These are phyloP conservation scores for Eueides isabella DNA, from an alignment of 1,140 invertebrate genomes.

Conservation along the genomic window DNA sequence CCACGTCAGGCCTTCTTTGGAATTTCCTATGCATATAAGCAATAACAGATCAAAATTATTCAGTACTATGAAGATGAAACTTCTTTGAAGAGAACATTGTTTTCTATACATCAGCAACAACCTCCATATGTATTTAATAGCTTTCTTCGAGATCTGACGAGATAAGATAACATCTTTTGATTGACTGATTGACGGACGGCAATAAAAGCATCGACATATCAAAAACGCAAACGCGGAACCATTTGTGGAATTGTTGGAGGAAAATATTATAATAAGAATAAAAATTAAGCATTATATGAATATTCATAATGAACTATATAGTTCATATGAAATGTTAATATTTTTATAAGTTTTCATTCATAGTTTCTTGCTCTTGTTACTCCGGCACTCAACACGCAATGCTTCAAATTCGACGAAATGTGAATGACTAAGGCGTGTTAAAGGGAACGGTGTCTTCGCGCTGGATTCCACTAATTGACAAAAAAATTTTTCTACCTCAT, in stretches of 20 bases:
- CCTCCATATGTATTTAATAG: conserved; percentile 5
- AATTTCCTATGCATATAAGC: too few species aligned
- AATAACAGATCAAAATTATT: neutral
- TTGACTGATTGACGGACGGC: conserved; percentile 37
- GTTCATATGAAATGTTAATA: too few species aligned
- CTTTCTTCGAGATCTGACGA: conserved; percentile 22
- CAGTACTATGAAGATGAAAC: neutral
- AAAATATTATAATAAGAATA: neutral
- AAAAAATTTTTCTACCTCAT: too few species aligned
- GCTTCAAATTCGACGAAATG: too few species aligned
- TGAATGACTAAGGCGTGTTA: too few species aligned
- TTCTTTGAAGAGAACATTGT: neutral
- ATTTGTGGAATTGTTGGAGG: neutral
- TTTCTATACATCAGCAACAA: neutral
- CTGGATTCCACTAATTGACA: too few species aligned
- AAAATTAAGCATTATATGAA: neutral
- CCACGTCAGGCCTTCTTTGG: too few species aligned
- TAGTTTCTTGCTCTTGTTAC: too few species aligned
- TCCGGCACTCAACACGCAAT: too few species aligned
- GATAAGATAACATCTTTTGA: conserved; percentile 35
- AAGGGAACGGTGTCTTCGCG: too few species aligned
- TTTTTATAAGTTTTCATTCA: too few species aligned
- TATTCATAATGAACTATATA: too few species aligned
- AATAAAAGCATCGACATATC: neutral
- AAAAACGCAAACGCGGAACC: neutral